Evolutionary conservation across 2,888 invertebrate genomes (phyloP).

Genomic region (Lepidonotus clava): DNA sequence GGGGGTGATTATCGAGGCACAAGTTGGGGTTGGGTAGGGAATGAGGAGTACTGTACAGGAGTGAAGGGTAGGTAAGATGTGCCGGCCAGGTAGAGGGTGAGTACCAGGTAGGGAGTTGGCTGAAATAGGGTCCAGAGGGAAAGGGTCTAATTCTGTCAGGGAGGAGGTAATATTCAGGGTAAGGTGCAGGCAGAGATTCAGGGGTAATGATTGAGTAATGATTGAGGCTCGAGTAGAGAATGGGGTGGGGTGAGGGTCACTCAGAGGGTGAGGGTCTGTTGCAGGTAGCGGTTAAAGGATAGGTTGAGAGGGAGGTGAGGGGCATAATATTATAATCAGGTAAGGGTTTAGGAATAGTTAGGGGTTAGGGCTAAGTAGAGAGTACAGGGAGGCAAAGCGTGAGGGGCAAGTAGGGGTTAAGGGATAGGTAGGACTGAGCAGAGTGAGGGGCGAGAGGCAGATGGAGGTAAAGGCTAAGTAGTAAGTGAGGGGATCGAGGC

Average conservation of each 20-base stretch:
- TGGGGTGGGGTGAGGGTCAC: neutral
- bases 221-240: neutral
- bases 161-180: too few relatives aligned
- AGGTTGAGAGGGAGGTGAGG: neutral
- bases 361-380: neutral
- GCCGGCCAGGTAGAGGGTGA: too few relatives aligned
- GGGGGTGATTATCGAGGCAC: too few relatives aligned
- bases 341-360: neutral
- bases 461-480: neutral
- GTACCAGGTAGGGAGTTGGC: too few relatives aligned
- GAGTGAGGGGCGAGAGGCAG: neutral
- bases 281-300: neutral
- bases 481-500: neutral
- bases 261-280: neutral
- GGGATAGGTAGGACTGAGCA: neutral
- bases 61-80: too few relatives aligned
- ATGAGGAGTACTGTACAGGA: too few relatives aligned
- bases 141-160: too few relatives aligned
- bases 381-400: neutral
- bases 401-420: neutral
- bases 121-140: too few relatives aligned
- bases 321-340: neutral
- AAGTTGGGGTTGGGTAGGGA: too few relatives aligned
- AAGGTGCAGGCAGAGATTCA: too few relatives aligned
- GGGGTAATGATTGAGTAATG: too few relatives aligned